phyloP scores from a whole-genome alignment of 2,797 vertebrate species.

The Sebastiscus albofasciatus region DNA sequence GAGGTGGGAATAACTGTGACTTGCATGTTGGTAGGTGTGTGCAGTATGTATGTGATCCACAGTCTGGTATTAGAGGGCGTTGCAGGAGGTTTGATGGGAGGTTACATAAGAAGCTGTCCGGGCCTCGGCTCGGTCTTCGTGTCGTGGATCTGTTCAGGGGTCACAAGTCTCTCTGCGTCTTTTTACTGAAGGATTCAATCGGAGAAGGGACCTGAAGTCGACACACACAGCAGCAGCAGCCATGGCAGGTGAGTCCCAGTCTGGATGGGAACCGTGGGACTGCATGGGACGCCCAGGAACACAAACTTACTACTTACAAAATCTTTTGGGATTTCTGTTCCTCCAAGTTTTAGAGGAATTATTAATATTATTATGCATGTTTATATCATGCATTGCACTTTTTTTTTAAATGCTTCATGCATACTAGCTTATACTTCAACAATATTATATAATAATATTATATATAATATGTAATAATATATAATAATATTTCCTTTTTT shows the following conservation, averaged over 20 bases:
- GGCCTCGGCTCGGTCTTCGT: neutral
- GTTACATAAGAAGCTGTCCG: constrained; percentile 52
- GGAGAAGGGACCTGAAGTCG: constrained; percentile 1
- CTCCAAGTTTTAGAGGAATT: neutral
- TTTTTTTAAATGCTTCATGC: neutral
- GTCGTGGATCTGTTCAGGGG: neutral
- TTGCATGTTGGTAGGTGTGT: constrained; percentile 3
- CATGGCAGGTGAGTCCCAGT: constrained; percentile 80
- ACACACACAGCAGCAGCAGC: constrained; percentile 15
- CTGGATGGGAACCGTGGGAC: neutral
- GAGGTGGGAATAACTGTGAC: neutral
- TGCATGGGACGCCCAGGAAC: neutral
- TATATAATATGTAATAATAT: no score
- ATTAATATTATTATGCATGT: neutral
- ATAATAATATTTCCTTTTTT: no score
- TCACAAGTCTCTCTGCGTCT: constrained; percentile 17
- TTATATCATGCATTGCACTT: neutral
- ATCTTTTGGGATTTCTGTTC: neutral
- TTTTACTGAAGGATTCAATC: constrained; percentile 59
- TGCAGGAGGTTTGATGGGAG: constrained; percentile 22
- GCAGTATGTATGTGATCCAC: neutral
- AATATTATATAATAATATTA: neutral
- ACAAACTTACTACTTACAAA: no score
- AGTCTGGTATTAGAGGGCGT: constrained; percentile 46
- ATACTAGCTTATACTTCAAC: neutral